These are phyloP conservation scores for Gymnothorax javanicus DNA, from an alignment of 2,797 vertebrate species.

Conservation along the genomic window DNA sequence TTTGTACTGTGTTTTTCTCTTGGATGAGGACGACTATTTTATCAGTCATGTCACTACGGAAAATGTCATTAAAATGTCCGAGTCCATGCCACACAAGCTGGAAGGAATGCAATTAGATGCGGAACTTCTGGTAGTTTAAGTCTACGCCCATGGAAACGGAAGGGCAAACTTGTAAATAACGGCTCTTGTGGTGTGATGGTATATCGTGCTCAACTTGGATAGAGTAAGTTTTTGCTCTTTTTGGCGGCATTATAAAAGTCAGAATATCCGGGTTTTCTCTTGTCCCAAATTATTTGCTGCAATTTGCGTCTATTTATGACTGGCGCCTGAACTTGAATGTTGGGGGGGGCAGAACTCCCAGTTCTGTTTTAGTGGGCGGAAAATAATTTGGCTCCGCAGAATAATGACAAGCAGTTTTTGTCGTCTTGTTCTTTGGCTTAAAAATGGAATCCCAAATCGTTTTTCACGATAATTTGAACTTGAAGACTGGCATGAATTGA, in stretches of 20 bases:
- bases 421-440: too few species aligned
- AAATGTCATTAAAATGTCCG: background rate
- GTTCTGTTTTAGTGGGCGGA: too few species aligned
- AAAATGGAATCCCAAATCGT: too few species aligned
- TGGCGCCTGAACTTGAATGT: background rate
- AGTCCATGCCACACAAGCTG: conserved; percentile 3
- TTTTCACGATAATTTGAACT: too few species aligned
- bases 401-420: too few species aligned
- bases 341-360: too few species aligned
- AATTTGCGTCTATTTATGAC: background rate
- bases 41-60: background rate
- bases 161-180: background rate
- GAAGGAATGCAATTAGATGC: background rate
- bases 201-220: background rate
- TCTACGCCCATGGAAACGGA: background rate
- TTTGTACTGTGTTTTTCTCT: background rate
- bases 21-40: background rate
- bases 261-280: background rate
- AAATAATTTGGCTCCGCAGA: too few species aligned
- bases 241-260: background rate
- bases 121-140: background rate
- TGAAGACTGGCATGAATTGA: too few species aligned
- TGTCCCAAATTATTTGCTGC: background rate
- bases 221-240: background rate
- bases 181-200: background rate